These are phyloP conservation scores for Cassiopea andromeda DNA, from an alignment of 30 jellyfish, hydroid and myxozoan species.

Conservation along the genomic window DNA sequence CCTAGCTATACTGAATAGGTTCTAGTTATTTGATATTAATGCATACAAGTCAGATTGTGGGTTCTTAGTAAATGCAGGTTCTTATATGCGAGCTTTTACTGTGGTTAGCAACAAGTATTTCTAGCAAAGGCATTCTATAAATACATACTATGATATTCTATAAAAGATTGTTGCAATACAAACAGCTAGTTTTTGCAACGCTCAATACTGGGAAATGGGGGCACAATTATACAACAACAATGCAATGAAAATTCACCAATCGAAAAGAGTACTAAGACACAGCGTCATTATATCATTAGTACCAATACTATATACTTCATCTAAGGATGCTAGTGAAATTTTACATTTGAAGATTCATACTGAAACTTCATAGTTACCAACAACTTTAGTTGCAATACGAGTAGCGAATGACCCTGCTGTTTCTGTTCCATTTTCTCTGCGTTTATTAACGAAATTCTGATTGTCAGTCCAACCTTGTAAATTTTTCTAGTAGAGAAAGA, in stretches of 20 bases:
- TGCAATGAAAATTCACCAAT: background rate
- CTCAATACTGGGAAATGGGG: too few species aligned
- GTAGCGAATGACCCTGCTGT: constrained; percentile 30
- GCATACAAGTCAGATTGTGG: too few species aligned
- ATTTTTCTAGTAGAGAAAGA: background rate
- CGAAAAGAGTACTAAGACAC: background rate
- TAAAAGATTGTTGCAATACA: too few species aligned
- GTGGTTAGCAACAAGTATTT: too few species aligned
- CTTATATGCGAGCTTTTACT: too few species aligned
- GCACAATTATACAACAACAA: too few species aligned
- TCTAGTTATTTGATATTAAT: too few species aligned
- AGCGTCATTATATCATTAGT: background rate
- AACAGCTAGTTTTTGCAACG: too few species aligned
- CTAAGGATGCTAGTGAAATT: background rate
- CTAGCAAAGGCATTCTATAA: too few species aligned
- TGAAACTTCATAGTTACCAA: constrained; percentile 43
- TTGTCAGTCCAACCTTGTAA: constrained; percentile 69
- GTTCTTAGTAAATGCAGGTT: too few species aligned
- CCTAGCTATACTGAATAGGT: too few species aligned
- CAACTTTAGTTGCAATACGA: constrained; percentile 5
- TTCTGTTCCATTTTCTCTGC: constrained; percentile 45
- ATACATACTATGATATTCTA: too few species aligned
- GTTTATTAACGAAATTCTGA: constrained; percentile 34
- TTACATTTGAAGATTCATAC: constrained; percentile 4
- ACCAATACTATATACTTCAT: background rate